Evolutionary conservation across 2,113 vertebrate genomes (phyloP).

Genomic region (Marmota monax): DNA sequence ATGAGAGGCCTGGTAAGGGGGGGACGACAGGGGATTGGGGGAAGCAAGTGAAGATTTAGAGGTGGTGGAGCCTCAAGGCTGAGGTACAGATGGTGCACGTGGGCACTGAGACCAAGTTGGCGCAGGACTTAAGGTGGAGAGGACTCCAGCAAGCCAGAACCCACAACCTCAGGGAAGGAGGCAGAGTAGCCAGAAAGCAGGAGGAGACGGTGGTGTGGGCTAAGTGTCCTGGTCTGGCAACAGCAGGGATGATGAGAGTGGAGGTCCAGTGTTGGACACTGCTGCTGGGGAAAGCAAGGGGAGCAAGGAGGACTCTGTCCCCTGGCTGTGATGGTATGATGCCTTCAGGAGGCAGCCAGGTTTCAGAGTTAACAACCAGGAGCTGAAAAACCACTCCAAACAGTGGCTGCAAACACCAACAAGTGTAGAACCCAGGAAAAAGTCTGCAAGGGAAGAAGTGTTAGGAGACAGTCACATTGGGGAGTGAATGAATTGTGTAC

Average conservation of each 20-base stretch:
- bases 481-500: background rate
- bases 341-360: background rate
- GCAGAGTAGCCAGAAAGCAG: no score
- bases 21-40: background rate
- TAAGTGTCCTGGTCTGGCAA: no score
- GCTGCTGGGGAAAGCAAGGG: no score
- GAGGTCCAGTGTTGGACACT: no score
- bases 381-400: background rate
- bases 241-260: background rate
- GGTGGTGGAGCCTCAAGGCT: no score
- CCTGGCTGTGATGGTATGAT: background rate
- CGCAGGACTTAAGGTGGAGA: no score
- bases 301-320: background rate
- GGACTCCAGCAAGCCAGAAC: background rate
- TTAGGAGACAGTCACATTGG: background rate
- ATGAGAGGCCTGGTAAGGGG: background rate
- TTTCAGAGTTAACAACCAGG: background rate
- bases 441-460: no score
- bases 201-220: background rate
- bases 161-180: background rate
- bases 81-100: background rate
- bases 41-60: background rate
- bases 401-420: no score
- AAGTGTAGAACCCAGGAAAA: background rate
- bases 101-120: background rate